Evolutionary conservation across 2,797 vertebrate genomes (phyloP), one percentile per base, ranked within the genome.

Genomic region (Anas bernieri): DNA sequence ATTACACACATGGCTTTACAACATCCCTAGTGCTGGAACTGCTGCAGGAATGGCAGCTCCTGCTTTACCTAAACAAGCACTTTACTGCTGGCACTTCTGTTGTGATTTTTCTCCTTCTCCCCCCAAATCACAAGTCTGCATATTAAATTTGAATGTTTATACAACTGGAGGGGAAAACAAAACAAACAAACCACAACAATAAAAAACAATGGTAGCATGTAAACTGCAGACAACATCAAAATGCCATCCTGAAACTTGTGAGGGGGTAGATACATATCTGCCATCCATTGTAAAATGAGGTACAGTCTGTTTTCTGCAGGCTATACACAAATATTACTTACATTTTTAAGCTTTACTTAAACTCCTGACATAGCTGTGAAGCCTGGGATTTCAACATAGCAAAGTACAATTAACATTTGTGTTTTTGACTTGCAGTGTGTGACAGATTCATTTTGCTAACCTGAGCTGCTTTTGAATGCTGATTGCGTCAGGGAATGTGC

Each of bases 401-500:
- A 1, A 21, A 23, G 31, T 54, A 37, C 3, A 75, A 11, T 7
- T 30, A 3, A 25, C 2, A 16, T 63, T n/a, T 30, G 18, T 4
- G 18, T 12, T 88, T 88, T 79, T 41, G 52, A 43, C n/a, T 58
- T 52, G 30, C 41, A 66, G 15, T 13, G 23, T 3, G 16, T 13
- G 5, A 56, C 23, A 37, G 46, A 22, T 8, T n/a, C 14, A 0
- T 16, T 81, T 66, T 46, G 30, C 45, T 64, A n/a, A 55, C 15
- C 15, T 8, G 11, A 16, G 6, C 13, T 0, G 1, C 35, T 64
- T 31, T 15, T n/a, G 39, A 68, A 20, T 11, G 7, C 8, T 68
- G 48, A 9, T 43, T 50, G 17, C 33, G 81, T 15, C 5, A 54
- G 15, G 17, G 28, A 73, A 81, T 8, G 25, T 7, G 26, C 7